A percentile compares a stretch with the other conserved stretches of the same genome.
phyloP scores from a whole-genome alignment of 2,113 vertebrate species.

The Cyrtonyx montezumae region DNA sequence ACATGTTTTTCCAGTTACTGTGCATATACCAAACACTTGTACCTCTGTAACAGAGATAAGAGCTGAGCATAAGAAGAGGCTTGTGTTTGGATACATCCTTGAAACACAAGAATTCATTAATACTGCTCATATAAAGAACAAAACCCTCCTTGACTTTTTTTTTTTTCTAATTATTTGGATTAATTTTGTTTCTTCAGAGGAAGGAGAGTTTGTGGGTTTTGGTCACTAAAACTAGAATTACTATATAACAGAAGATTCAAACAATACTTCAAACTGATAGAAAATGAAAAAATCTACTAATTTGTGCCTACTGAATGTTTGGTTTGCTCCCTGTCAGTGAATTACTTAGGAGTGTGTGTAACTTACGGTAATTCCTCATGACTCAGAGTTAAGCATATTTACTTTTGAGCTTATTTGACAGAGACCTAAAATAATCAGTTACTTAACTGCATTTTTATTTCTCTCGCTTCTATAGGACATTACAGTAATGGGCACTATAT shows the following conservation, averaged over 20 bases:
- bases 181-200: background rate
- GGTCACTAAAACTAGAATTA: background rate
- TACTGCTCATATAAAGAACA: no score
- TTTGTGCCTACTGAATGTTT: background rate
- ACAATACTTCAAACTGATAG: background rate
- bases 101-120: background rate
- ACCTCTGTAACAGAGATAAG: background rate
- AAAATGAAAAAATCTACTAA: background rate
- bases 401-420: background rate
- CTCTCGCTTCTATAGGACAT: background rate
- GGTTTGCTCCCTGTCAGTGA: background rate
- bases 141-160: background rate
- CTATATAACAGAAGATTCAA: background rate
- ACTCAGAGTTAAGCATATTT: background rate
- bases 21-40: background rate
- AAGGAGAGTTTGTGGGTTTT: background rate
- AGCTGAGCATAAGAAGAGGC: background rate
- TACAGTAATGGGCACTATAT: background rate
- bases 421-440: background rate
- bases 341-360: background rate
- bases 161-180: background rate
- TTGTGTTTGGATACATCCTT: background rate
- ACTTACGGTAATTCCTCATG: background rate
- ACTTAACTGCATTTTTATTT: background rate
- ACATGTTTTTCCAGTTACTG: background rate